phyloP scores from a whole-genome alignment of 1,140 invertebrate species.

The Thaumetopoea pityocampa region DNA sequence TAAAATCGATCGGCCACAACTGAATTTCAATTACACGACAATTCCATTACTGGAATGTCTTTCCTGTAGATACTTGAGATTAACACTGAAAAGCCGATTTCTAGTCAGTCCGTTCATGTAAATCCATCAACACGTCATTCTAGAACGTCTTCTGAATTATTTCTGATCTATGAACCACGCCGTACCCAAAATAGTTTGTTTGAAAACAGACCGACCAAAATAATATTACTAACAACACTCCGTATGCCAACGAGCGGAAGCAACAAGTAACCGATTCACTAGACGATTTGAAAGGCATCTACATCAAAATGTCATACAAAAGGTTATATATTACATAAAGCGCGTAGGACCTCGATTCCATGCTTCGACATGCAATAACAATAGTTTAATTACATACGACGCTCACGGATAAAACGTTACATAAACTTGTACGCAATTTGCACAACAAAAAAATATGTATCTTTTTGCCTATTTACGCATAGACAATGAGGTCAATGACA shows the following conservation, averaged over 20 bases:
- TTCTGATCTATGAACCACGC: conserved; percentile 14
- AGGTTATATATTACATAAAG: conserved; percentile 55
- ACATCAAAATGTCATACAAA: conserved; percentile 56
- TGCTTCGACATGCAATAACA: conserved; percentile 35
- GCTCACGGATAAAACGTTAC: conserved; percentile 36
- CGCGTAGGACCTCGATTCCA: conserved; percentile 25
- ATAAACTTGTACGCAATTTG: conserved; percentile 44
- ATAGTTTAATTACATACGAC: conserved; percentile 49
- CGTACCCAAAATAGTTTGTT: conserved; percentile 17
- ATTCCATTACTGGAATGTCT: conserved; percentile 3
- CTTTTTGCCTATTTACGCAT: conserved; percentile 38
- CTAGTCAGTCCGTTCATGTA: conserved; percentile 10
- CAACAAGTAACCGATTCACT: conserved; percentile 50
- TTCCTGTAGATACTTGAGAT: conserved; percentile 5
- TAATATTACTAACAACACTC: conserved; percentile 18
- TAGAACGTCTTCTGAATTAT: conserved; percentile 4
- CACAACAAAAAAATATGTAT: conserved; percentile 48
- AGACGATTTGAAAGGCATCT: conserved; percentile 36
- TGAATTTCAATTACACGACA: no score
- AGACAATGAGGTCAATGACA: conserved; percentile 54
- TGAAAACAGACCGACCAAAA: conserved; percentile 23
- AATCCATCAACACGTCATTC: conserved; percentile 10
- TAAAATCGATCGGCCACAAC: no score
- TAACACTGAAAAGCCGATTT: conserved; percentile 10
- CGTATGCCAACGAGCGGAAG: conserved; percentile 18